phyloP scores from a whole-genome alignment of 2,113 vertebrate genomes.

The Microtus richardsoni region DNA sequence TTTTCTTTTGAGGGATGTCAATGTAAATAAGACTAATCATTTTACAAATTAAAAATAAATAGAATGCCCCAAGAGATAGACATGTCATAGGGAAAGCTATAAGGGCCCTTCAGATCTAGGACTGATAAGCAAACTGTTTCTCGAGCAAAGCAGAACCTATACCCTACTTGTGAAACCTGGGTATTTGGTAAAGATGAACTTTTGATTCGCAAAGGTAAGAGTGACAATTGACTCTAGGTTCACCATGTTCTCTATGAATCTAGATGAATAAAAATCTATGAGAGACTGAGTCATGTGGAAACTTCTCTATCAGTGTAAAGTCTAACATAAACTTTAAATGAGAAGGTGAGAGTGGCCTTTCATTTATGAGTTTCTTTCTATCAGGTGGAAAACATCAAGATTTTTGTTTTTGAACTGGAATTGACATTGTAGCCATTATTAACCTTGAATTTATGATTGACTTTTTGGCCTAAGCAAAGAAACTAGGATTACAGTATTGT shows the following conservation, averaged over 20 bases:
- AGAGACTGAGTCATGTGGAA: neutral
- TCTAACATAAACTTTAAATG: neutral
- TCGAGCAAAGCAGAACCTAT: neutral
- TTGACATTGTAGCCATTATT: neutral
- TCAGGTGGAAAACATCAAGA: neutral
- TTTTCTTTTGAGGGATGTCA: slow-evolving; percentile 32
- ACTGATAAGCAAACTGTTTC: neutral
- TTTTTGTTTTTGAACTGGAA: neutral
- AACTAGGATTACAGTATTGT: neutral
- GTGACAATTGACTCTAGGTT: neutral
- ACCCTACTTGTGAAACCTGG: neutral
- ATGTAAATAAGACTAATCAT: slow-evolving; percentile 30
- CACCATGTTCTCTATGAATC: neutral
- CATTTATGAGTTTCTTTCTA: neutral
- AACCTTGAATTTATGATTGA: neutral
- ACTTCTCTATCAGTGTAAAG: neutral
- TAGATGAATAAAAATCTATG: neutral
- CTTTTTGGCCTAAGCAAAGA: neutral
- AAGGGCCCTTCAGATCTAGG: neutral
- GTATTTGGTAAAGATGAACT: neutral
- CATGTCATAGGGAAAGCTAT: neutral
- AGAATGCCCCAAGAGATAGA: neutral
- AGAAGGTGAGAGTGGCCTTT: neutral
- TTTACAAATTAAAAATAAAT: slow-evolving; percentile 17
- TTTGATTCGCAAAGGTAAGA: neutral